Percentiles rank a stretch among this genome's conserved stretches.
These are phyloP conservation scores for Drosophila stalkeri DNA, from an alignment of 2,888 invertebrate genomes.

Conservation along the genomic window DNA sequence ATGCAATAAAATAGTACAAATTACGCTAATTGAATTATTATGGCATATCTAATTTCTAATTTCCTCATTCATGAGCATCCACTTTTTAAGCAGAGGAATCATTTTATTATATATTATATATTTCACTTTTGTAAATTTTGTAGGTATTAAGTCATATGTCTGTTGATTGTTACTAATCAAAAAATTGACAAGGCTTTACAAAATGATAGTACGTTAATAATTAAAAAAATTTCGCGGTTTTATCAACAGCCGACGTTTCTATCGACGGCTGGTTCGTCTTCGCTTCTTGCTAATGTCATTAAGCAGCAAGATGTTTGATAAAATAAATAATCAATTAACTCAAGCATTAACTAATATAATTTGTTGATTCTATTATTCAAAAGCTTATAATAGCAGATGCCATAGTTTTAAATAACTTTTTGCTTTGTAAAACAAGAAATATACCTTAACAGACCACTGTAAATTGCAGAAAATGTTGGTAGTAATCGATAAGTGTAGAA, in stretches of 20 bases:
- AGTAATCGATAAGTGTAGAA: constrained; percentile 12
- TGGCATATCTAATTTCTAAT: constrained; percentile 14
- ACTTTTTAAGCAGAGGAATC: background rate
- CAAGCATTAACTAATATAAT: background rate
- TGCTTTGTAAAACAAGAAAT: background rate
- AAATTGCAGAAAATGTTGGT: background rate
- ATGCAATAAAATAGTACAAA: constrained; percentile 10
- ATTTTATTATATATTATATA: background rate
- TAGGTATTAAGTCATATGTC: background rate
- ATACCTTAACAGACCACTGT: background rate
- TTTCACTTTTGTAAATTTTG: background rate
- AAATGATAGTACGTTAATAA: background rate
- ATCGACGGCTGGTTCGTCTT: background rate
- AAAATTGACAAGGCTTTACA: background rate
- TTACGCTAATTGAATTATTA: constrained; percentile 20
- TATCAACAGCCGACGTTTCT: background rate
- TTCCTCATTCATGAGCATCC: background rate
- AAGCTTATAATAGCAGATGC: background rate
- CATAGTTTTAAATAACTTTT: background rate
- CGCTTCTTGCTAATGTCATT: background rate
- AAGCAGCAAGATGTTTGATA: background rate
- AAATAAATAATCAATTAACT: background rate
- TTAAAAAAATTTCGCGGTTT: background rate
- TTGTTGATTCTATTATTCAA: accelerated
- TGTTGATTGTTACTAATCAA: background rate